Evolutionary conservation across 2,888 invertebrate genomes (phyloP).

Genomic region (Meghimatium bilineatum): DNA sequence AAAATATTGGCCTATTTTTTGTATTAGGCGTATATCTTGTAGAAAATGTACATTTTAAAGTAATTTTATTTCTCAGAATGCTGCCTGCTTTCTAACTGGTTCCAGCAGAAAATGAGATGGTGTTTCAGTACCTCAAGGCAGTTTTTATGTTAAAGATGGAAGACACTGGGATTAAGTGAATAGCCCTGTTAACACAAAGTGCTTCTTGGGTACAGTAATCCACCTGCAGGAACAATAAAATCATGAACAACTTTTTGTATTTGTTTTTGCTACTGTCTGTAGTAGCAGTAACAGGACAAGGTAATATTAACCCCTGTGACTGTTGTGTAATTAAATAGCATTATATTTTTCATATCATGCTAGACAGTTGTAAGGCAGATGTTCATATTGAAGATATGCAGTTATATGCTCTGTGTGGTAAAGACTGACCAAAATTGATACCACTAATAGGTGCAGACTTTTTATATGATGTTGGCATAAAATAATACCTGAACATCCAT

Average conservation of each 20-base stretch:
- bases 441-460: too few species aligned
- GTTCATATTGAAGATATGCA: too few species aligned
- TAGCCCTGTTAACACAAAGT: neutral
- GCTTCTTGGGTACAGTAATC: neutral
- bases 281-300: constrained; percentile 27
- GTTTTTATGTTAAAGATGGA: neutral
- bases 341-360: neutral
- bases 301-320: neutral
- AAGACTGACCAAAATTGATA: too few species aligned
- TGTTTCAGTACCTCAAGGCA: neutral
- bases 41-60: neutral
- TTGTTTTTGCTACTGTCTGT: neutral
- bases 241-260: constrained; percentile 8
- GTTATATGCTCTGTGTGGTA: too few species aligned
- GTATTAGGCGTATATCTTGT: too few species aligned
- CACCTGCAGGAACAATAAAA: neutral
- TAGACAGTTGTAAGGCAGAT: too few species aligned
- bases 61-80: neutral
- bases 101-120: neutral
- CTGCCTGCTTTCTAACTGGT: neutral
- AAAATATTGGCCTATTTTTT: too few species aligned
- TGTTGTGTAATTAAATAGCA: neutral
- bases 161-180: constrained; percentile 25
- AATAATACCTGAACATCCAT: too few species aligned
- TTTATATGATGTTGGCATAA: too few species aligned